Conservation (phyloP, 2,797 vertebrate genomes). For the Manis crassicaudata region DNA sequence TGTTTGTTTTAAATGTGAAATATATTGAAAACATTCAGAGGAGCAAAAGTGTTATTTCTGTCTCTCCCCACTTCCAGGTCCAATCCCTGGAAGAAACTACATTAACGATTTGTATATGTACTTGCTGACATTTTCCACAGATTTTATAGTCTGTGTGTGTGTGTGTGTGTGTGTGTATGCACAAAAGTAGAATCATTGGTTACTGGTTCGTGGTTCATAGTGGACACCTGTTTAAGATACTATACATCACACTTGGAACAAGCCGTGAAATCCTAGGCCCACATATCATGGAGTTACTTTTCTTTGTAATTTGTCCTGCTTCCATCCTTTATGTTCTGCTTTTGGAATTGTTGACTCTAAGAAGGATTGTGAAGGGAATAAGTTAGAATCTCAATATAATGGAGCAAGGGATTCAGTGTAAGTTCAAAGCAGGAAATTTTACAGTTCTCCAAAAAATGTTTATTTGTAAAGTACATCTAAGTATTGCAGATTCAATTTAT, state of each 20-base stretch:
- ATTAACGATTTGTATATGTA: background rate
- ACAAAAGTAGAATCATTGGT: background rate
- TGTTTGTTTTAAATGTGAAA: conserved; percentile 23
- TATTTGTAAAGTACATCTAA: background rate
- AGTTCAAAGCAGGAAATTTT: background rate
- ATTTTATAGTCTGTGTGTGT: background rate
- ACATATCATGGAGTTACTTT: background rate
- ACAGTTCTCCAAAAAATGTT: background rate
- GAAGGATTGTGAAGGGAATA: background rate
- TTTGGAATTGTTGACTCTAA: background rate
- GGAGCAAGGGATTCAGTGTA: background rate
- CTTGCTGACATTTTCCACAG: background rate
- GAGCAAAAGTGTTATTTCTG: background rate
- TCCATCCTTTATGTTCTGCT: background rate
- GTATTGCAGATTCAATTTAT: conserved; percentile 15
- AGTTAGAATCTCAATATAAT: background rate
- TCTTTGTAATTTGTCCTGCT: background rate
- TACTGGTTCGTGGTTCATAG: background rate
- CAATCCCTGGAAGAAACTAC: background rate
- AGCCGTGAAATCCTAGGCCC: background rate
- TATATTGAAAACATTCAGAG: background rate
- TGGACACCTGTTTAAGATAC: background rate
- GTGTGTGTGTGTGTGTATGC: background rate
- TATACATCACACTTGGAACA: background rate
- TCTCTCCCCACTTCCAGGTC: background rate